Conservation (phyloP, 2,888 invertebrate species). For the Drosophila formosana region DNA sequence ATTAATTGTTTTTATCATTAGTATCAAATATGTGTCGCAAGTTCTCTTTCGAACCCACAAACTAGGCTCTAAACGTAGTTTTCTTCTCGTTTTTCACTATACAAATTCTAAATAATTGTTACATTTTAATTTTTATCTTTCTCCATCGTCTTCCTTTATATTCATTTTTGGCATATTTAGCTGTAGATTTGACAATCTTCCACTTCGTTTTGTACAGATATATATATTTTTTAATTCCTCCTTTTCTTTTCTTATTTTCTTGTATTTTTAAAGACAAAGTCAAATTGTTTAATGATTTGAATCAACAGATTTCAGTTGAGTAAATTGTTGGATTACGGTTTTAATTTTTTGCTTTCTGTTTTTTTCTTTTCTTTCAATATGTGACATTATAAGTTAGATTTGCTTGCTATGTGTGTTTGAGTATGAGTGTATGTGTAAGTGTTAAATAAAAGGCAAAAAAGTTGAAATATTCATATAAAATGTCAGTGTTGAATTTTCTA, state of each 20-base stretch:
- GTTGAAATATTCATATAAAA: constrained; percentile 38
- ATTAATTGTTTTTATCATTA: constrained; percentile 70
- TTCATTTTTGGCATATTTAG: constrained; percentile 83
- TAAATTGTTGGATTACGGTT: constrained; percentile 47
- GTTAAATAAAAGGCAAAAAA: constrained; percentile 48
- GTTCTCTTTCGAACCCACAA: constrained; percentile 59
- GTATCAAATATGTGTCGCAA: constrained; percentile 74
- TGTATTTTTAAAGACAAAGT: constrained; percentile 50
- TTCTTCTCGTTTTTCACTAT: constrained; percentile 60
- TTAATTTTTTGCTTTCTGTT: constrained; percentile 20
- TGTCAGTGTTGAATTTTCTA: constrained; percentile 58
- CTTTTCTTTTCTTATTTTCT: constrained; percentile 12
- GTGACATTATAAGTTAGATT: constrained; percentile 48
- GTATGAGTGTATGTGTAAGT: constrained; percentile 22
- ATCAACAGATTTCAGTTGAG: constrained; percentile 61
- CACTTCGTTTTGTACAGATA: constrained; percentile 65
- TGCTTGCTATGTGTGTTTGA: constrained; percentile 37
- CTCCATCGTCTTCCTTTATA: constrained; percentile 31
- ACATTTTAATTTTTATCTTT: constrained; percentile 41
- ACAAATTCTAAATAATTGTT: constrained; percentile 79
- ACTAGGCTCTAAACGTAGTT: constrained; percentile 74
- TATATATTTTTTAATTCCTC: constrained; percentile 12
- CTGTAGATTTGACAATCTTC: constrained; percentile 83
- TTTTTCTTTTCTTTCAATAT: constrained; percentile 3
- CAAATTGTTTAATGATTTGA: constrained; percentile 57